These are phyloP conservation scores for Dicrostonyx torquatus DNA, from an alignment of 2,797 vertebrate species.

Conservation along the genomic window DNA sequence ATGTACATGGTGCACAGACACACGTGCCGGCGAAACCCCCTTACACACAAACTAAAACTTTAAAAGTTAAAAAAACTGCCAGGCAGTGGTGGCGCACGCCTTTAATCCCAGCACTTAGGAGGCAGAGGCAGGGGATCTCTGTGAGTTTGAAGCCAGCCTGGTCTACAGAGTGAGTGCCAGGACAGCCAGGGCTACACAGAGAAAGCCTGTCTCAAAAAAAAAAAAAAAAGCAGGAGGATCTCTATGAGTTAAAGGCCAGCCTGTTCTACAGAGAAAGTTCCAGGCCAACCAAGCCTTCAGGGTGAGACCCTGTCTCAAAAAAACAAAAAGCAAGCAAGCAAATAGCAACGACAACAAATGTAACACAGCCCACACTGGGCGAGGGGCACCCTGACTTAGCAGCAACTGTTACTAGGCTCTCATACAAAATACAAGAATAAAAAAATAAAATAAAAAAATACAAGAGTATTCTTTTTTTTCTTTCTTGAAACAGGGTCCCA, in stretches of 20 bases:
- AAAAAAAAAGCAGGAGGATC: background rate
- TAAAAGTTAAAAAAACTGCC: background rate
- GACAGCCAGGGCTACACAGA: background rate
- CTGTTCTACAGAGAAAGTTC: background rate
- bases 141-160: background rate
- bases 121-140: background rate
- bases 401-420: background rate
- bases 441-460: too few species aligned
- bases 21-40: background rate
- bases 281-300: background rate
- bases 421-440: too few species aligned
- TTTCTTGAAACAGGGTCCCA: background rate
- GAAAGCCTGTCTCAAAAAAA: background rate
- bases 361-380: background rate
- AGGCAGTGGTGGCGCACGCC: background rate
- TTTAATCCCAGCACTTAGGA: background rate
- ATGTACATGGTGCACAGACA: background rate
- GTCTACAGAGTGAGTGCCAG: background rate
- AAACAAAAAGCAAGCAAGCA: background rate
- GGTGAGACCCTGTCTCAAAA: background rate
- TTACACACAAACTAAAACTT: background rate
- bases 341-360: background rate
- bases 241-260: background rate
- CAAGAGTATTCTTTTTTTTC: too few species aligned
- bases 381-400: background rate